Evolutionary conservation across 2,113 vertebrate species (phyloP).

Genomic region (Strigops habroptila): DNA sequence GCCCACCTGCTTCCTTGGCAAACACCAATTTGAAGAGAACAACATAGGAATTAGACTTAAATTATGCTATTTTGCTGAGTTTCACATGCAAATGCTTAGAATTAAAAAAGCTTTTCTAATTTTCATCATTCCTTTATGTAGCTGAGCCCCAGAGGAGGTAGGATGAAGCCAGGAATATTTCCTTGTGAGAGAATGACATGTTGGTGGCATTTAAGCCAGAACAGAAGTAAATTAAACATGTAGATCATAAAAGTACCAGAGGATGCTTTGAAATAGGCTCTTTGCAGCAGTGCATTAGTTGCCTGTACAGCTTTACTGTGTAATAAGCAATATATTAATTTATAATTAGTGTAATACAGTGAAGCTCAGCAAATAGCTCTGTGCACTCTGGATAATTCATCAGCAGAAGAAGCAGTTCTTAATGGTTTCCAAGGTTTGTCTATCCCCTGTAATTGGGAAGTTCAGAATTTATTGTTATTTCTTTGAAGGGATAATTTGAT

Average conservation of each 20-base stretch:
- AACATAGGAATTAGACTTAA: neutral
- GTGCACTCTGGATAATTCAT: slow-evolving; percentile 55
- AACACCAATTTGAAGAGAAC: neutral
- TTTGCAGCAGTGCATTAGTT: slow-evolving; percentile 53
- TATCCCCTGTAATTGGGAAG: slow-evolving; percentile 47
- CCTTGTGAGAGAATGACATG: neutral
- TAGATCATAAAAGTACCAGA: slow-evolving; percentile 42
- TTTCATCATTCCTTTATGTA: neutral
- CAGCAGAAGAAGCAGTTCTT: slow-evolving; percentile 43
- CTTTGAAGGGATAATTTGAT: slow-evolving; percentile 41
- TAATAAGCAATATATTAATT: slow-evolving; percentile 73
- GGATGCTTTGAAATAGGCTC: slow-evolving; percentile 39
- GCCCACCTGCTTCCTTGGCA: neutral
- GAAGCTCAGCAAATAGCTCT: slow-evolving; percentile 57
- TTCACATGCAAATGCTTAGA: neutral
- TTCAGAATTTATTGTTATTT: slow-evolving; percentile 54
- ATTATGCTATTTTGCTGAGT: neutral
- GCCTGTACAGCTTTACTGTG: slow-evolving; percentile 39
- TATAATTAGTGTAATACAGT: slow-evolving; percentile 69
- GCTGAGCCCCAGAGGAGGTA: neutral
- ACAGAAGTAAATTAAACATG: slow-evolving; percentile 52
- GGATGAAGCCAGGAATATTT: neutral
- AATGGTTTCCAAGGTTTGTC: slow-evolving; percentile 59
- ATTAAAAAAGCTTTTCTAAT: neutral
- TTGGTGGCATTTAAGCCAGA: slow-evolving; percentile 41